Evolutionary conservation across 2,113 vertebrate species (phyloP).

Genomic region (Stictonetta naevosa): DNA sequence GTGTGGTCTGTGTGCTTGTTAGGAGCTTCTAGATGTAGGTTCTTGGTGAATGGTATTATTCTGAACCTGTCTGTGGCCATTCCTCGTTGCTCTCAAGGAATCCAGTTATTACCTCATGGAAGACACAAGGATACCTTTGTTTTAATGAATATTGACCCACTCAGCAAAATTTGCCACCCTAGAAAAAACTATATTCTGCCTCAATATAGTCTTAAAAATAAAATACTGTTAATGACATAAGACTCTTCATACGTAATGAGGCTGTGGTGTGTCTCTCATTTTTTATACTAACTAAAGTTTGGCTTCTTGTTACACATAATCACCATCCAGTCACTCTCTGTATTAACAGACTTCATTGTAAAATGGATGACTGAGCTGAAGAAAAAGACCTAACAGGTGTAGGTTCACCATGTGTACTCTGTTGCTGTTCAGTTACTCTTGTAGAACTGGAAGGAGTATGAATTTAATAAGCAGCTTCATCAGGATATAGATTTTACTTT

Average conservation of each 20-base stretch:
- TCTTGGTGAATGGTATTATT: conserved; percentile 39
- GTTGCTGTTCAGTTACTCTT: background rate
- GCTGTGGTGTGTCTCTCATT: background rate
- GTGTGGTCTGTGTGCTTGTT: conserved; percentile 52
- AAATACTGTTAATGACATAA: background rate
- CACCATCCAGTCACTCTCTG: conserved; percentile 13
- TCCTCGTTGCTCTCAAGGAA: background rate
- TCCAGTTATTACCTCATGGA: background rate
- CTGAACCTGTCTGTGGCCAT: conserved; percentile 48
- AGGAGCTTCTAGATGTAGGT: conserved; percentile 59
- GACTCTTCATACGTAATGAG: background rate
- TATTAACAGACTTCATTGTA: conserved; percentile 39
- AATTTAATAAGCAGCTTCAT: background rate
- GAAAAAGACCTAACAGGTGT: background rate
- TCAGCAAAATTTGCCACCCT: background rate
- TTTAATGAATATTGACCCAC: background rate
- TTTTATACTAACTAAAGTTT: conserved; percentile 22
- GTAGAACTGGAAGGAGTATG: background rate
- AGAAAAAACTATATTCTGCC: background rate
- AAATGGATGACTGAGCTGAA: background rate
- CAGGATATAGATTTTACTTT: background rate
- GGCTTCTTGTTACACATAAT: conserved; percentile 12
- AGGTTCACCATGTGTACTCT: background rate
- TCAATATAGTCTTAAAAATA: background rate
- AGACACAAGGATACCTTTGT: background rate